These are phyloP conservation scores for Colaptes auratus DNA, from an alignment of 2,113 vertebrate genomes.

Conservation along the genomic window DNA sequence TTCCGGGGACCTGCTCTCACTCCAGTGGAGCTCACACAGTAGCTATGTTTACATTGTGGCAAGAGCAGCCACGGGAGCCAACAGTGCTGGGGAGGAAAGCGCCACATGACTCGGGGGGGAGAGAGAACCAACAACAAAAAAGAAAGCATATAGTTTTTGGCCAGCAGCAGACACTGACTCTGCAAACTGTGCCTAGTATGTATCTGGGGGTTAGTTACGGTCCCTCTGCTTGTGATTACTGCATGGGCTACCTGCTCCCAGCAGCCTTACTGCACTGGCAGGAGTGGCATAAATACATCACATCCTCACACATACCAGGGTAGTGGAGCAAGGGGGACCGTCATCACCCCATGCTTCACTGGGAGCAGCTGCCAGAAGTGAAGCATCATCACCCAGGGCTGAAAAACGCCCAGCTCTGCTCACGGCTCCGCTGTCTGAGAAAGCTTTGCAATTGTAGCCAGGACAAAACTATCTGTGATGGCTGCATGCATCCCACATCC, in stretches of 20 bases:
- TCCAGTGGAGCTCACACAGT: neutral
- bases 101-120: neutral
- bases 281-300: accelerated
- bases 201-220: accelerated
- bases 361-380: neutral
- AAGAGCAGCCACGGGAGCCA: neutral
- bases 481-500: neutral
- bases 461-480: conserved; percentile 13
- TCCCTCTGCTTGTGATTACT: neutral
- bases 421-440: neutral
- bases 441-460: neutral
- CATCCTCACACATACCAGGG: neutral
- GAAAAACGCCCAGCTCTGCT: neutral
- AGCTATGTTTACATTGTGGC: conserved; percentile 16
- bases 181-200: neutral
- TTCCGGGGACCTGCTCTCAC: neutral
- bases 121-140: neutral
- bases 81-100: neutral
- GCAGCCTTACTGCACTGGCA: neutral
- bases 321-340: accelerated
- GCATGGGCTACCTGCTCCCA: neutral
- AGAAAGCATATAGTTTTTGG: neutral
- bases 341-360: accelerated
- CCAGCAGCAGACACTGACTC: neutral
- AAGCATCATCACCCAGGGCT: neutral